Percentiles rank a stretch among this genome's conserved stretches.
Conservation (phyloP, 2,113 vertebrate species). For the Cacatua alba region DNA sequence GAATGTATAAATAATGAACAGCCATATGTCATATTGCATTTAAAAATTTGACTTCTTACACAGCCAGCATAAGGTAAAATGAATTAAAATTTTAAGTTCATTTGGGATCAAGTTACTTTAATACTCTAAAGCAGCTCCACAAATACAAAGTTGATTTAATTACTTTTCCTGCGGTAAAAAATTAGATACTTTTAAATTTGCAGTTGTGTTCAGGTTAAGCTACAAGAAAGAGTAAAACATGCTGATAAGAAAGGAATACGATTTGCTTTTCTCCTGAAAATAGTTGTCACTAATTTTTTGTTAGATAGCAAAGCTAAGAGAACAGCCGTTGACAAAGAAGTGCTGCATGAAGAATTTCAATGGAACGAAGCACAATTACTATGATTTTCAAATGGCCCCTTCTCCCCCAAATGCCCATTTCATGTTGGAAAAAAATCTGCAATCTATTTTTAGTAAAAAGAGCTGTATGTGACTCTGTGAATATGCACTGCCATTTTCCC, state of each 20-base stretch:
- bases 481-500: neutral
- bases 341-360: neutral
- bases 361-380: neutral
- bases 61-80: slow-evolving; percentile 73
- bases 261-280: neutral
- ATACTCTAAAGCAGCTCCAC: slow-evolving; percentile 61
- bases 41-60: slow-evolving; percentile 78
- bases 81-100: slow-evolving; percentile 80
- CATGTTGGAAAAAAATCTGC: neutral
- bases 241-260: neutral
- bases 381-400: neutral
- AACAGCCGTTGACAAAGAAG: neutral
- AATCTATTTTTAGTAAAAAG: neutral
- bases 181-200: slow-evolving; percentile 44
- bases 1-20: slow-evolving; percentile 87
- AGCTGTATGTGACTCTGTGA: neutral
- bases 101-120: slow-evolving; percentile 74
- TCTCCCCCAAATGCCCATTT: neutral
- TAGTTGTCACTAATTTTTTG: neutral
- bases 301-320: neutral
- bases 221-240: neutral
- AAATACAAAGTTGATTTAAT: slow-evolving; percentile 70
- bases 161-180: slow-evolving; percentile 47
- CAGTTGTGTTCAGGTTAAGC: slow-evolving; percentile 22
- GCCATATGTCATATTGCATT: slow-evolving; percentile 82